Evolutionary conservation across 2,888 invertebrate genomes (phyloP), one percentile per base, ranked within the genome.

Genomic region (Idaea aversata): DNA sequence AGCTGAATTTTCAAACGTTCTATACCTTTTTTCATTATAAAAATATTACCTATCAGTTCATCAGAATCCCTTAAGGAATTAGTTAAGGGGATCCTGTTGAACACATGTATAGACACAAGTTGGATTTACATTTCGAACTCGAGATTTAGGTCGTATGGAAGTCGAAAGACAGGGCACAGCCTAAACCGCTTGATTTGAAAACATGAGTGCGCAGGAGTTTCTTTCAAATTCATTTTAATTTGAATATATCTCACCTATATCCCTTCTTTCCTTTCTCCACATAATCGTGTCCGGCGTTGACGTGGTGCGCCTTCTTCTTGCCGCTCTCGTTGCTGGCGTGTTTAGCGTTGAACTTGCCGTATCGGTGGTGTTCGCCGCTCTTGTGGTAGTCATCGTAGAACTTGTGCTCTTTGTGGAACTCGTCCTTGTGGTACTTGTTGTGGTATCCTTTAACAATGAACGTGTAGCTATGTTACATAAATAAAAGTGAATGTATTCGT

Each of bases 381-480:
- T 95, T 95, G 85, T 96, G 95, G 83, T 91, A 94, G 84, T 96
- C 95, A 74, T 96, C 96, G 87, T 96, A 96, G 91, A 96, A 96
- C 81, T 95, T 96, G 86, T 96, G 96, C 78, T 96, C 96, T 77
- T 95, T 96, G 82, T 96, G 95, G 86, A 95, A 96, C 82, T 96
- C 96, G 77, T 96, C 96, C 82, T 96, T 96, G 88, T 96, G 96
- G 85, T 96, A 95, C 75, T 95, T 96, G 88, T 96, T 96, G 88
- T 96, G 96, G 86, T 95, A 96, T 0, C 96, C 93, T 93, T 79
- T 5, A 70, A 71, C 5, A 59, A 10, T 34, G 6, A 13, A 34
- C 34, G 7, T 1, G 59, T 59, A 16, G 10, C 4, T 47, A 13
- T 13, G 47, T 47, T 25, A 47, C 6, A 47, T 2, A 13, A 47